Base-by-base conservation (phyloP, 2,888 invertebrate species). In the Andrena bicolor region DNA sequence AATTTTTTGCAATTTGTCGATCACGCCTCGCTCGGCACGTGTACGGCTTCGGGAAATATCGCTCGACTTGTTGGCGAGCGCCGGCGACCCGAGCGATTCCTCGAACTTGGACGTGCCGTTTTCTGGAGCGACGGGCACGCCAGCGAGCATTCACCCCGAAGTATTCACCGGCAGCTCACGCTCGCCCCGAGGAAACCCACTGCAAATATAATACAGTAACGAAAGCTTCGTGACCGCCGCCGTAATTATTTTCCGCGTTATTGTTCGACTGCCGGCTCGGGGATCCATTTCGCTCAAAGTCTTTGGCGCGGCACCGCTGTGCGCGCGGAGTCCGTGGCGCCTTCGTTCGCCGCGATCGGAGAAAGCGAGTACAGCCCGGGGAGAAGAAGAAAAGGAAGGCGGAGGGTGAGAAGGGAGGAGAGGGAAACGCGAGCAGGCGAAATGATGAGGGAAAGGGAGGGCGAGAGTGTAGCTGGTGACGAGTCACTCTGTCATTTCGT, bases 401-500 rank as follows among this genome's bases (percentile, higher is more conserved):
- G 8, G 10, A 2, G 60, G 16, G 35, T 4, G 56, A 60, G 13
- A 30, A 26, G 3, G 6, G 23, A n/a, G 20, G 23, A 35, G 13
- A 35, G 8, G 26, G 30, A 20, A 26, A 23, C 23, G 20, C 20
- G 16, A 53, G 20, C 10, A 8, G 26, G 28, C 13, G 64, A 26
- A 4, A 26, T 10, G 53, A 41, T 20, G 72, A 26, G 10, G 75
- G 20, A 30, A 53, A 13, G 6, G 48, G 23, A 10, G 16, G 48
- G 26, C 20, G 63, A 56, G 66, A 60, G 60, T 8, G 7, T 6
- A 35, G 63, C 10, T 8, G 70, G 77, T 68, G 82, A 75, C 71
- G 82, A 78, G 76, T 76, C 83, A 71, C 80, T 83, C 68, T 74
- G 71, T 85, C 83, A 78, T 85, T 83, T 81, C 78, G 83, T 85